phyloP scores from a whole-genome alignment of 2,113 vertebrate species.

The Physeter macrocephalus region DNA sequence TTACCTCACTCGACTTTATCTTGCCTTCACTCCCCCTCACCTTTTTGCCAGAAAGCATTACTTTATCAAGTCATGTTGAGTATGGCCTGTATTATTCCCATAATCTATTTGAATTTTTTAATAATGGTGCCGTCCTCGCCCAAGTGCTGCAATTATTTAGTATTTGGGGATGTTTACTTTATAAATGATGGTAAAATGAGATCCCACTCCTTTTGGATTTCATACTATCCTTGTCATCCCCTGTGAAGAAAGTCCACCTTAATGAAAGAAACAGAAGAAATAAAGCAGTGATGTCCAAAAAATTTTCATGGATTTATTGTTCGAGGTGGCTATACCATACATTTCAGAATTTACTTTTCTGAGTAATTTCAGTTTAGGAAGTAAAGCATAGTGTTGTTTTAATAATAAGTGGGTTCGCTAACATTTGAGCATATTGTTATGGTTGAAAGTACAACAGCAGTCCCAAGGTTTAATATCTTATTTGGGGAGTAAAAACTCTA shows the following conservation, averaged over 20 bases:
- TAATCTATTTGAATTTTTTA: conserved; percentile 52
- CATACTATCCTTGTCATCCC: neutral
- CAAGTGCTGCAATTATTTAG: conserved; percentile 52
- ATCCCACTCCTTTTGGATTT: neutral
- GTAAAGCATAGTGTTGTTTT: neutral
- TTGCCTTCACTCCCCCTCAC: neutral
- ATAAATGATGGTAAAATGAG: conserved; percentile 47
- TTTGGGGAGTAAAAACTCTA: neutral
- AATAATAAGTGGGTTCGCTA: neutral
- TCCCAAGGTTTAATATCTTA: neutral
- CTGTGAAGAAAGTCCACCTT: neutral
- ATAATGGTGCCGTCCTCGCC: conserved; percentile 47
- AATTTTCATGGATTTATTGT: neutral
- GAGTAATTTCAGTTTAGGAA: neutral
- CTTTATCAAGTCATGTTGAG: conserved; percentile 39
- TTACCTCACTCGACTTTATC: neutral
- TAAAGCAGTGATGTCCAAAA: neutral
- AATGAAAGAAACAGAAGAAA: neutral
- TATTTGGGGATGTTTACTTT: conserved; percentile 57
- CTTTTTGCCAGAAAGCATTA: conserved; percentile 58
- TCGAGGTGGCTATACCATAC: neutral
- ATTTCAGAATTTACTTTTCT: neutral
- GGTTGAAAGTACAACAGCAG: neutral
- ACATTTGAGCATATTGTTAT: neutral
- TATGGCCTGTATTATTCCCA: conserved; percentile 21